These are phyloP conservation scores for Lasioglossum vierecki DNA, from an alignment of 2,888 invertebrate genomes.

Conservation along the genomic window DNA sequence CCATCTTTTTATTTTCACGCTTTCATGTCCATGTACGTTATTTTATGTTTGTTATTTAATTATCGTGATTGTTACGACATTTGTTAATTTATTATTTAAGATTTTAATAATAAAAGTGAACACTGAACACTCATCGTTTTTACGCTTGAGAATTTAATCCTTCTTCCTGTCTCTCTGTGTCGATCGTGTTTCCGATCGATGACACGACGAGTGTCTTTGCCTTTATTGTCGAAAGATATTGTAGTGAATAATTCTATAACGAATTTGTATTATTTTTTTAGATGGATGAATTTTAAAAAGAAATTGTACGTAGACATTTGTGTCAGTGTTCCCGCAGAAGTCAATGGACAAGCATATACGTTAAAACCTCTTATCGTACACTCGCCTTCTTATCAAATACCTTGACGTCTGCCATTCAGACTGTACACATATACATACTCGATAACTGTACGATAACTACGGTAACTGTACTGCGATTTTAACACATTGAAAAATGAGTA, in stretches of 20 bases:
- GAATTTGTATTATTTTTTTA: not conserved
- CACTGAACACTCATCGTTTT: not conserved
- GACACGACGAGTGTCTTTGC: not conserved
- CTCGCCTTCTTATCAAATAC: not conserved
- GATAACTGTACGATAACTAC: no score
- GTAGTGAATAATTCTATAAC: not conserved
- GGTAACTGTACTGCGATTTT: not conserved
- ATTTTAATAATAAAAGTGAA: slow-evolving; percentile 75
- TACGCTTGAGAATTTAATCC: not conserved
- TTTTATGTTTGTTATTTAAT: slow-evolving; percentile 78
- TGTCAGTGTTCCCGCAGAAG: not conserved
- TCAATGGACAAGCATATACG: not conserved
- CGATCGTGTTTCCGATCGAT: not conserved
- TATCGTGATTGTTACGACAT: slow-evolving; percentile 75
- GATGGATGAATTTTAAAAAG: not conserved
- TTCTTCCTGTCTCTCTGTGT: not conserved
- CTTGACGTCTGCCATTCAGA: not conserved
- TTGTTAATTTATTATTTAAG: slow-evolving; percentile 80
- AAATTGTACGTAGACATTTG: not conserved
- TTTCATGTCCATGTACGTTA: slow-evolving; percentile 63
- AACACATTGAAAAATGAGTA: not conserved
- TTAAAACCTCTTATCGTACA: slow-evolving; percentile 23
- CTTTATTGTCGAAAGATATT: not conserved
- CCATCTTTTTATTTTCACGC: slow-evolving; percentile 31
- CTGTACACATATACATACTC: not conserved